A percentile compares a stretch with the other conserved stretches of the same genome.
phyloP scores from a whole-genome alignment of 2,888 invertebrate species.

The Nomada ferruginata region DNA sequence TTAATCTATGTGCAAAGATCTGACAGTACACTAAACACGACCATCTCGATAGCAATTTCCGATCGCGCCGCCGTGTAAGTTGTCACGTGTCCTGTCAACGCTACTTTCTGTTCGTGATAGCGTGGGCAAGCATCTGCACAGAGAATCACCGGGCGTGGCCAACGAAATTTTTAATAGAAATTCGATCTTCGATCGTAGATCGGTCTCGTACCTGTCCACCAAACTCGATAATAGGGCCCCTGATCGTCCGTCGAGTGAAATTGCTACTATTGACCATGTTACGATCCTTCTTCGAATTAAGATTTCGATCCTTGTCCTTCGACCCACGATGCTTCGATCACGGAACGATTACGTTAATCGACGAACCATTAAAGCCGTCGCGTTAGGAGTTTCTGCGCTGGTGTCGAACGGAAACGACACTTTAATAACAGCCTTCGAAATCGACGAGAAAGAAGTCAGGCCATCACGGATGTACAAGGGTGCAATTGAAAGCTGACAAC shows the following conservation, averaged over 20 bases:
- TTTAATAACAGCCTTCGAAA: slow-evolving; percentile 29
- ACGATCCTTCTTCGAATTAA: neutral
- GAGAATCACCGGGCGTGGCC: slow-evolving; percentile 23
- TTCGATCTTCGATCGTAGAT: slow-evolving; percentile 17
- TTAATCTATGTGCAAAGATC: slow-evolving; percentile 63
- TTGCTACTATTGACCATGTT: slow-evolving; percentile 4
- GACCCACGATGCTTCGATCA: neutral
- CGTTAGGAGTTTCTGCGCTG: neutral
- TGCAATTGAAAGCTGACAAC: slow-evolving; percentile 38
- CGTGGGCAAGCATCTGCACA: slow-evolving; percentile 48
- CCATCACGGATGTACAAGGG: neutral
- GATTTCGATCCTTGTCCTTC: slow-evolving; percentile 11
- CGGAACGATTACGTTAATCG: slow-evolving; percentile 17
- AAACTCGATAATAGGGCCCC: slow-evolving; percentile 35
- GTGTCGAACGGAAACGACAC: slow-evolving; percentile 3
- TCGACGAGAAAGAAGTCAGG: neutral
- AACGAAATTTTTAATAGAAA: slow-evolving; percentile 46
- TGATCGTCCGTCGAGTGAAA: slow-evolving; percentile 26
- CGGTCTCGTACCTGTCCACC: slow-evolving; percentile 16
- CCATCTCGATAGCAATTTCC: slow-evolving; percentile 60
- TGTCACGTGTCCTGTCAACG: slow-evolving; percentile 42
- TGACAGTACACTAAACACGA: slow-evolving; percentile 46
- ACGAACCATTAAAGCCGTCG: slow-evolving; percentile 22
- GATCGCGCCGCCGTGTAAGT: slow-evolving; percentile 52
- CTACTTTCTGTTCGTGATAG: slow-evolving; percentile 6